Conservation (phyloP, 2,888 invertebrate species). For the Boloria euphrosyne region DNA sequence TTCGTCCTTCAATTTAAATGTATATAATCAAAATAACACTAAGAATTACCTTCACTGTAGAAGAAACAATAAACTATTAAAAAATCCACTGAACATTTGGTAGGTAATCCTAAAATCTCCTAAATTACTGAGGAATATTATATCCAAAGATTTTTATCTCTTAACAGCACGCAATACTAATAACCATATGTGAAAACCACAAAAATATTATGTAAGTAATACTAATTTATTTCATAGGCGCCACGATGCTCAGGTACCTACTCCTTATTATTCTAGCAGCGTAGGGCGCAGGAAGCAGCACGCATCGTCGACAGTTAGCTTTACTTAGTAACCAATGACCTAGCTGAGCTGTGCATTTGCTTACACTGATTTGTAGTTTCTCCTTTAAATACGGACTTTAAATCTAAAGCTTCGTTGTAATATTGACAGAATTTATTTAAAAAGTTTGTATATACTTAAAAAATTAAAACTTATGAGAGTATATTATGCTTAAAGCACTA, state of each 20-base stretch:
- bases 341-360: constrained; percentile 38
- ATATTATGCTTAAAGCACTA: no score
- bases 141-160: neutral
- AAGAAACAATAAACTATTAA: no score
- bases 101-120: no score
- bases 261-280: constrained; percentile 43
- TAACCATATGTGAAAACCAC: neutral
- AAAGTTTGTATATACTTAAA: no score
- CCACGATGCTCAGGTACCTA: constrained; percentile 26
- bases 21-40: no score
- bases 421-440: no score
- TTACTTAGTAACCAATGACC: constrained; percentile 50
- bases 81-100: no score
- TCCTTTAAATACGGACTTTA: neutral
- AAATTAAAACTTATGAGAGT: no score
- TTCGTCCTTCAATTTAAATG: no score
- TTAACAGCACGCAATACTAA: neutral
- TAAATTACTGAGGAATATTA: neutral
- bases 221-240: constrained; percentile 28
- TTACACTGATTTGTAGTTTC: constrained; percentile 14
- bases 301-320: constrained; percentile 44
- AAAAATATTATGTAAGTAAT: constrained; percentile 16
- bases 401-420: no score
- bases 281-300: constrained; percentile 45
- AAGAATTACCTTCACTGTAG: no score